A percentile compares a stretch with the other conserved stretches of the same genome.
Conservation (phyloP, 2,797 vertebrate species). For the Artibeus lituratus region DNA sequence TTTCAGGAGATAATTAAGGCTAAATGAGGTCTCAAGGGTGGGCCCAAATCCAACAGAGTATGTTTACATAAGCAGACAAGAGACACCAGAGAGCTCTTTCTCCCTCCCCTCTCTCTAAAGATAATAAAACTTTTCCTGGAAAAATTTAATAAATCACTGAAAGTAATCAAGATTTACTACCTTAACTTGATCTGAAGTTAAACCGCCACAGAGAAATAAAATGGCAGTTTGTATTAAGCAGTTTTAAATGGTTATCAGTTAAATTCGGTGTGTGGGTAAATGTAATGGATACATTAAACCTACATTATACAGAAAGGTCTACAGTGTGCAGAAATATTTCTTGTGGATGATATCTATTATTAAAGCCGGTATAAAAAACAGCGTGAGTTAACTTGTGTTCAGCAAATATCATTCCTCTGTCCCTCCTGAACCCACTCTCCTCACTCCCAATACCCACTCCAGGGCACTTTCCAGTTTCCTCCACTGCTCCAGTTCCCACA, state of each 20-base stretch:
- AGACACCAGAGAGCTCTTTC: neutral
- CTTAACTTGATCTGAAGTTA: neutral
- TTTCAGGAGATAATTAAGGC: neutral
- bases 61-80: neutral
- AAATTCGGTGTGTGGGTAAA: neutral
- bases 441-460: neutral
- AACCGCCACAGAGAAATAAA: conserved; percentile 16
- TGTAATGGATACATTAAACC: neutral
- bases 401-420: neutral
- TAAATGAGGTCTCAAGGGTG: neutral
- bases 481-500: neutral
- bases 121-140: neutral
- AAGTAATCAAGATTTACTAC: neutral
- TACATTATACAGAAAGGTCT: neutral
- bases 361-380: neutral
- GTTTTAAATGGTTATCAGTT: neutral
- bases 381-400: neutral
- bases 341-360: neutral
- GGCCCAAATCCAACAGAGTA: neutral
- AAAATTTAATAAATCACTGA: neutral
- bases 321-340: neutral
- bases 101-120: neutral
- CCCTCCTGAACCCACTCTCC: neutral
- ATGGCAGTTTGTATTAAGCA: neutral
- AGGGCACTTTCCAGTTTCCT: neutral